A percentile compares a stretch with the other conserved stretches of the same genome.
phyloP scores from a whole-genome alignment of 2,797 vertebrate genomes.

The Myiotriccus ornatus region DNA sequence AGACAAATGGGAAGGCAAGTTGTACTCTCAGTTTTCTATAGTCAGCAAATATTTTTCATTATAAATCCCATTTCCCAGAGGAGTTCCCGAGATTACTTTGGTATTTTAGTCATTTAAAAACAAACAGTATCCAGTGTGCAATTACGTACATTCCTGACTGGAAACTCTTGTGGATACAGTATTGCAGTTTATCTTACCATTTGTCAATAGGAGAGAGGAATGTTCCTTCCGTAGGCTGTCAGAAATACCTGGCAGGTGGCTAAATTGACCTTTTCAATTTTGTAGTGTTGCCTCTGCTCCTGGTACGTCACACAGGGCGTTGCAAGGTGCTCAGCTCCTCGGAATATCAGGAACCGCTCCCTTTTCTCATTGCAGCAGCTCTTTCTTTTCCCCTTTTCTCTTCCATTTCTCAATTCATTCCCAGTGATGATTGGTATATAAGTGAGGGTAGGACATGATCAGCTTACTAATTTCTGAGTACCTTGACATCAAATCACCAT shows the following conservation, averaged over 20 bases:
- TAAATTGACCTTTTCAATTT: background rate
- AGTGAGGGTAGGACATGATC: background rate
- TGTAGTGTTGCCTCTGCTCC: background rate
- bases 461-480: background rate
- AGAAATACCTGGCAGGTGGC: background rate
- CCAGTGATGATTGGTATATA: background rate
- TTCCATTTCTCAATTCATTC: background rate
- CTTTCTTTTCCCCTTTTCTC: background rate
- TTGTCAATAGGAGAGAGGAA: background rate
- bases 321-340: background rate
- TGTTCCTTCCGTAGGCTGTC: background rate
- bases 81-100: slow-evolving; percentile 34
- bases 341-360: background rate
- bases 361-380: background rate
- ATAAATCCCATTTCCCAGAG: slow-evolving; percentile 37
- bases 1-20: slow-evolving; percentile 49
- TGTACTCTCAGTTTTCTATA: background rate
- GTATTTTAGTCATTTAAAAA: slow-evolving; percentile 23
- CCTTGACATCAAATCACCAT: background rate
- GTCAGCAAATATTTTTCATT: slow-evolving; percentile 62
- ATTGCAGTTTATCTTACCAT: background rate
- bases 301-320: background rate
- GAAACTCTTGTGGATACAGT: background rate
- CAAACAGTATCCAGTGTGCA: background rate
- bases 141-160: background rate